Evolutionary conservation across 2,888 invertebrate genomes (phyloP).

Genomic region (Argyra leucocephala): DNA sequence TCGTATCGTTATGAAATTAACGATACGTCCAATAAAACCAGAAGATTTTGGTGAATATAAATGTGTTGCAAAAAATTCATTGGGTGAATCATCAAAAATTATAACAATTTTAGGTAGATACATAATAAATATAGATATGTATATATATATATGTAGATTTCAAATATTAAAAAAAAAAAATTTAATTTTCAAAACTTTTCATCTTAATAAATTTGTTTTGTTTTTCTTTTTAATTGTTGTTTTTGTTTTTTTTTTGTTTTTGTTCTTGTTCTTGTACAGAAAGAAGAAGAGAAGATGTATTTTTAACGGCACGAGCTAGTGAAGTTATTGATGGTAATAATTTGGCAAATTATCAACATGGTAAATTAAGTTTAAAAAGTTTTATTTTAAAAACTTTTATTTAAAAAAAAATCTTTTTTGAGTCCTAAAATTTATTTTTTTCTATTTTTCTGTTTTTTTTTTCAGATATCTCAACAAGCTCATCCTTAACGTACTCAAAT

Average conservation of each 20-base stretch:
- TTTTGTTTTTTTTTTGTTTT: neutral
- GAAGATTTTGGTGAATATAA: slow-evolving; percentile 69
- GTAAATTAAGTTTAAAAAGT: neutral
- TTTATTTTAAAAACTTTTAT: neutral
- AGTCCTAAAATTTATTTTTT: neutral
- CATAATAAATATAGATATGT: no score
- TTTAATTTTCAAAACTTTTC: neutral
- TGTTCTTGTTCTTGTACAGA: neutral
- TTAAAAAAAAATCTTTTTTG: no score
- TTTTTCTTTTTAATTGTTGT: neutral
- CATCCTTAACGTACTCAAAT: neutral
- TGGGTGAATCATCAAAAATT: slow-evolving; percentile 52
- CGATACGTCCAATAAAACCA: slow-evolving; percentile 54
- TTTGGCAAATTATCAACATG: slow-evolving; percentile 10
- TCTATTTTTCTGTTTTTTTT: neutral
- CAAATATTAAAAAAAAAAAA: no score
- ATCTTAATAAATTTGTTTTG: neutral
- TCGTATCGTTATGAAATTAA: slow-evolving; percentile 65
- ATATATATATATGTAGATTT: no score
- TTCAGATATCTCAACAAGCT: neutral
- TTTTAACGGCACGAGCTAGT: neutral
- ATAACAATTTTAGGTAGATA: slow-evolving; percentile 25
- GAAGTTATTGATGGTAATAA: neutral
- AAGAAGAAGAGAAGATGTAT: slow-evolving; percentile 8
- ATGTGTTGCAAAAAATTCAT: slow-evolving; percentile 70